Percentiles rank a stretch among this genome's conserved stretches.
Evolutionary conservation across 2,113 vertebrate genomes (phyloP).

Genomic region (Oncorhynchus tshawytscha): DNA sequence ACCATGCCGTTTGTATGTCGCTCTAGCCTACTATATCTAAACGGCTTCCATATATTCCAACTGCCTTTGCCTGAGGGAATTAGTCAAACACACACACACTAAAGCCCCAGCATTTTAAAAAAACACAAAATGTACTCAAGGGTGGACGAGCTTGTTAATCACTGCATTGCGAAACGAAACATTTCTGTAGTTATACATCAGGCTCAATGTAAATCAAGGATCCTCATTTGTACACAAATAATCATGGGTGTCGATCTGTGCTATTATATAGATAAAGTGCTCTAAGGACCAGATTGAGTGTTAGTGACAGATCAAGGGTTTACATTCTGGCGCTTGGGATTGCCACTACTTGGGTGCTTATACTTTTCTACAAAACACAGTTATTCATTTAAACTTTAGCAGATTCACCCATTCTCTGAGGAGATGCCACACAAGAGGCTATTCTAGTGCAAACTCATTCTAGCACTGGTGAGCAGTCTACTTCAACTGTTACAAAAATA

Average conservation of each 20-base stretch:
- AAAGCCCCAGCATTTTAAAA: too few relatives aligned
- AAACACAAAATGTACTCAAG: not conserved
- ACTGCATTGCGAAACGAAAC: not conserved
- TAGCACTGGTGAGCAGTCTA: slow-evolving; percentile 10
- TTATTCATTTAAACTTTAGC: not conserved
- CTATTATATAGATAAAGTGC: too few relatives aligned
- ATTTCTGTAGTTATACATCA: not conserved
- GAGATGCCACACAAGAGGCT: not conserved
- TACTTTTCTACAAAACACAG: not conserved
- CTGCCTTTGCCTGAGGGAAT: not conserved
- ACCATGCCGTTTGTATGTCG: not conserved
- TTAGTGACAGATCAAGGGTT: too few relatives aligned
- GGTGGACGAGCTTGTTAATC: not conserved
- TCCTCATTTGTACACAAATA: too few relatives aligned
- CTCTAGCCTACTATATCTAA: not conserved
- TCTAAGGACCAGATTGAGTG: too few relatives aligned
- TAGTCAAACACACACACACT: not conserved
- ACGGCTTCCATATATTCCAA: not conserved
- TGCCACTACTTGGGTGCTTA: not conserved
- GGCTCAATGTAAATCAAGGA: not conserved
- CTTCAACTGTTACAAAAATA: not conserved
- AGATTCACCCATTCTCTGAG: not conserved
- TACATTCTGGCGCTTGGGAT: too few relatives aligned
- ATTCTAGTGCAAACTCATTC: not conserved
- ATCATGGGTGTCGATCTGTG: too few relatives aligned